phyloP scores from a whole-genome alignment of 2,797 vertebrate species.

The Galaxias olidus region DNA sequence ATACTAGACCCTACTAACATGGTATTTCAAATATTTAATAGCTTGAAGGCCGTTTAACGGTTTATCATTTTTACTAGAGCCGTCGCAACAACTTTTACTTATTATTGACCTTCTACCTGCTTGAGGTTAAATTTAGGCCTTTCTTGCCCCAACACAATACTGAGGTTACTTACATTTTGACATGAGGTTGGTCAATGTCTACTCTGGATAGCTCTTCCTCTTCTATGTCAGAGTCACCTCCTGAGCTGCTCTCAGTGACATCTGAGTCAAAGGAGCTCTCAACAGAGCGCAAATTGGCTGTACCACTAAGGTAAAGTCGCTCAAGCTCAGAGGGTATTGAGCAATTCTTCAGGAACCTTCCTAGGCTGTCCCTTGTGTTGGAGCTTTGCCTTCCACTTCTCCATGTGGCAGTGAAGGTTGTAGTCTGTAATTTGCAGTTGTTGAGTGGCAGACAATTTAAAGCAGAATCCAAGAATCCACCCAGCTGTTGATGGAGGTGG shows the following conservation, averaged over 20 bases:
- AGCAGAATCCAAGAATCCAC: conserved; percentile 90
- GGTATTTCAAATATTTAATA: too few species aligned
- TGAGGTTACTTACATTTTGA: conserved; percentile 89
- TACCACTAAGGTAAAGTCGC: conserved; percentile 88
- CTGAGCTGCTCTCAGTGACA: conserved; percentile 96
- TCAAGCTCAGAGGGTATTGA: conserved; percentile 88
- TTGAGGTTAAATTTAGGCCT: not conserved
- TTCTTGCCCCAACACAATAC: not conserved
- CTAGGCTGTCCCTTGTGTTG: conserved; percentile 81
- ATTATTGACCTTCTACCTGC: too few species aligned
- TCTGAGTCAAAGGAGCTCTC: conserved; percentile 96
- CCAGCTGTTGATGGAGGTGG: conserved; percentile 93
- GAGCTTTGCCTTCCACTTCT: conserved; percentile 79
- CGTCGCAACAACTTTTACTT: too few species aligned
- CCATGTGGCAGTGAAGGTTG: conserved; percentile 57
- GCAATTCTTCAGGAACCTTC: conserved; percentile 86
- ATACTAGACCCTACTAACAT: too few species aligned
- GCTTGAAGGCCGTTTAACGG: too few species aligned
- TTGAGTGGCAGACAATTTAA: conserved; percentile 77
- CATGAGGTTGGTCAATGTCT: conserved; percentile 88
- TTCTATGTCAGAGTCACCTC: conserved; percentile 94
- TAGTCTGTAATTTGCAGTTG: conserved; percentile 70
- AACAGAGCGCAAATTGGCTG: conserved; percentile 84
- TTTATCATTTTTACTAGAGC: too few species aligned
- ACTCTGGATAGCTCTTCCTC: conserved; percentile 90